Percentiles rank a stretch among this genome's conserved stretches.
These are phyloP conservation scores for Serinus canaria DNA, from an alignment of 2,113 vertebrate genomes.

Conservation along the genomic window DNA sequence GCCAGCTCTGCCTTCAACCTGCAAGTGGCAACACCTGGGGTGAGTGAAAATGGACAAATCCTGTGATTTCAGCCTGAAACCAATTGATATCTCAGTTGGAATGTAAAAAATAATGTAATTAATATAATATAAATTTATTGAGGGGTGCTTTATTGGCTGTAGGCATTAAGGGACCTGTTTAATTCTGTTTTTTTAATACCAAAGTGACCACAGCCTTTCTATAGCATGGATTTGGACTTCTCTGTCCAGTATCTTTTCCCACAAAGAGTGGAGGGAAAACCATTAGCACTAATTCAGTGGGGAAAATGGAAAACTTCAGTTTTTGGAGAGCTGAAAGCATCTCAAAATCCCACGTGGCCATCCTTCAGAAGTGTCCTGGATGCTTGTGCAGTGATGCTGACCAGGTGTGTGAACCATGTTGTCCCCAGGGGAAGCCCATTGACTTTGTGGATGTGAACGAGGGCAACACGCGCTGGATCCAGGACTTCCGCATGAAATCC, in stretches of 20 bases:
- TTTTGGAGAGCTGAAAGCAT: neutral
- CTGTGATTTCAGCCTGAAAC: neutral
- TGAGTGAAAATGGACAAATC: slow-evolving; percentile 62
- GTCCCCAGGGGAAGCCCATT: slow-evolving; percentile 85
- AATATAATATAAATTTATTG: accelerated
- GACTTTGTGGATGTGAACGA: slow-evolving; percentile 89
- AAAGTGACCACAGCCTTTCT: neutral
- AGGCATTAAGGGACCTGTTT: neutral
- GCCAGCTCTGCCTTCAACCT: slow-evolving; percentile 87
- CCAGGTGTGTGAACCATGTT: accelerated
- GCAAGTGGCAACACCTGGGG: slow-evolving; percentile 94
- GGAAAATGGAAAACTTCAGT: neutral
- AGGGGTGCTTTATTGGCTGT: neutral
- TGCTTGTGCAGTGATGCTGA: neutral
- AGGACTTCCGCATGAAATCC: slow-evolving; percentile 91
- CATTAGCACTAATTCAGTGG: neutral
- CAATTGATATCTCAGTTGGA: neutral
- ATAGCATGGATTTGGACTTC: accelerated
- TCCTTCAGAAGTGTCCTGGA: accelerated
- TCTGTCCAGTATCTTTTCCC: neutral
- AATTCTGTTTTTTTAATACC: neutral
- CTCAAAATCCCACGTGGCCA: accelerated
- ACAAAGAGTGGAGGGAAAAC: neutral
- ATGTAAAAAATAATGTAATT: neutral
- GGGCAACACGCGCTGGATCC: slow-evolving; percentile 87